Percentiles rank a stretch among this genome's conserved stretches.
phyloP scores from a whole-genome alignment of 2,888 invertebrate species.

The Anagyrus pseudococci region DNA sequence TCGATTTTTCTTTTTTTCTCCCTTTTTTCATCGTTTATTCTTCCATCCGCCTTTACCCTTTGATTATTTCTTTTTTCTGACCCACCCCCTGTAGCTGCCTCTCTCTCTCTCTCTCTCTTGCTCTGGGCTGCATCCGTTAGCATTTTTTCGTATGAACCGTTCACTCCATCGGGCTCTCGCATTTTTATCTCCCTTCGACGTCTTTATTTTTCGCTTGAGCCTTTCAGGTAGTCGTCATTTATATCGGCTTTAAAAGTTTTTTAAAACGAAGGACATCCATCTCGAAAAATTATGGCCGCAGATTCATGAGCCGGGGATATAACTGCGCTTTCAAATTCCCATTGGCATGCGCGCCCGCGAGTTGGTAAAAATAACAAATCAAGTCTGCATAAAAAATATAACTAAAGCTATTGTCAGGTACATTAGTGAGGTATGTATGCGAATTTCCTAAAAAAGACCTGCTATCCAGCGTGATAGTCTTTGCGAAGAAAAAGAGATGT shows the following conservation, averaged over 20 bases:
- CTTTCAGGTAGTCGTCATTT: slow-evolving; percentile 33
- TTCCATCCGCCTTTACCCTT: not conserved
- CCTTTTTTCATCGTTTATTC: not conserved
- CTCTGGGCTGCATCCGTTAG: not conserved
- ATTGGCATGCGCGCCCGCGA: too few relatives aligned
- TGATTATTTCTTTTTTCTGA: slow-evolving; percentile 1
- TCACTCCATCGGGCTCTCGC: not conserved
- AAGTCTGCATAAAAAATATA: too few relatives aligned
- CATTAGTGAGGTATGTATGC: too few relatives aligned
- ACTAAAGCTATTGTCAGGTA: too few relatives aligned
- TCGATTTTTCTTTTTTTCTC: not conserved
- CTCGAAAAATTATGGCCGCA: too few relatives aligned
- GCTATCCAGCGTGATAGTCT: too few relatives aligned
- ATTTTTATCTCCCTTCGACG: slow-evolving; percentile 26
- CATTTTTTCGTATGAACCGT: slow-evolving; percentile 3
- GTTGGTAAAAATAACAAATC: too few relatives aligned
- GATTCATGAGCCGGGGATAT: too few relatives aligned
- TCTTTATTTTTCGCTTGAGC: slow-evolving; percentile 31
- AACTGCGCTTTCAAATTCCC: too few relatives aligned
- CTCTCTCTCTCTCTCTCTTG: not conserved
- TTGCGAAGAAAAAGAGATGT: too few relatives aligned
- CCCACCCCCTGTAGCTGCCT: not conserved
- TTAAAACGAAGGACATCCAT: too few relatives aligned
- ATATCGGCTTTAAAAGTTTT: slow-evolving; percentile 30
- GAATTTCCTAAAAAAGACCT: too few relatives aligned